These are phyloP conservation scores for Falco peregrinus DNA, from an alignment of 2,797 vertebrate species.

Conservation along the genomic window DNA sequence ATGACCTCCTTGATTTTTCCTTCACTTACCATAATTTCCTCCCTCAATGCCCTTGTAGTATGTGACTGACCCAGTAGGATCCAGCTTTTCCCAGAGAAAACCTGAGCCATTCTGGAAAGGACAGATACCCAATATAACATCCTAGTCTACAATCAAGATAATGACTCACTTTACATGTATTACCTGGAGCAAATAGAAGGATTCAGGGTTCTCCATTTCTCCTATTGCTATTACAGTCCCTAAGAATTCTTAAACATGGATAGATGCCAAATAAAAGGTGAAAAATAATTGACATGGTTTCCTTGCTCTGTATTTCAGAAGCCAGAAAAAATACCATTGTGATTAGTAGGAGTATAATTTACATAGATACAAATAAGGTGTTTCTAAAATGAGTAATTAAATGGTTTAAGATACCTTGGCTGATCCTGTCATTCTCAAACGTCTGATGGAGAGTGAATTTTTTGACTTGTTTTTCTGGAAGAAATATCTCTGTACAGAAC, in stretches of 20 bases:
- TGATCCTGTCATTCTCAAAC: not conserved
- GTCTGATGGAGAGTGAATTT: not conserved
- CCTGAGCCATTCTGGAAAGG: not conserved
- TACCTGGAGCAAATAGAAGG: not conserved
- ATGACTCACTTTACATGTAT: not conserved
- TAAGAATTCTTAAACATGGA: not conserved
- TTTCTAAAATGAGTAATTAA: constrained; percentile 7
- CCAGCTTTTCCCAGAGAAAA: not conserved
- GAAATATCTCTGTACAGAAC: not conserved
- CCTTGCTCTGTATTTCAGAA: not conserved
- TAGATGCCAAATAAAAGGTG: not conserved
- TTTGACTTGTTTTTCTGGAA: not conserved
- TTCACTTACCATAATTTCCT: not conserved
- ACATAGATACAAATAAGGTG: not conserved
- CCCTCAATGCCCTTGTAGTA: not conserved
- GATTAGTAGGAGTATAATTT: not conserved
- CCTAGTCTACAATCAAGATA: not conserved
- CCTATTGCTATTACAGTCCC: not conserved
- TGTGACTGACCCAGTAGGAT: not conserved
- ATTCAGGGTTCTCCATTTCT: not conserved
- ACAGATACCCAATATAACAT: not conserved
- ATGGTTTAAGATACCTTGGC: not conserved
- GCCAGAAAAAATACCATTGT: not conserved
- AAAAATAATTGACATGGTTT: not conserved
- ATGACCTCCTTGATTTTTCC: not conserved